Evolutionary conservation across 2,888 invertebrate species (phyloP), one percentile per base, ranked within the genome.

Genomic region (Lepidocyrtinus sp.): DNA sequence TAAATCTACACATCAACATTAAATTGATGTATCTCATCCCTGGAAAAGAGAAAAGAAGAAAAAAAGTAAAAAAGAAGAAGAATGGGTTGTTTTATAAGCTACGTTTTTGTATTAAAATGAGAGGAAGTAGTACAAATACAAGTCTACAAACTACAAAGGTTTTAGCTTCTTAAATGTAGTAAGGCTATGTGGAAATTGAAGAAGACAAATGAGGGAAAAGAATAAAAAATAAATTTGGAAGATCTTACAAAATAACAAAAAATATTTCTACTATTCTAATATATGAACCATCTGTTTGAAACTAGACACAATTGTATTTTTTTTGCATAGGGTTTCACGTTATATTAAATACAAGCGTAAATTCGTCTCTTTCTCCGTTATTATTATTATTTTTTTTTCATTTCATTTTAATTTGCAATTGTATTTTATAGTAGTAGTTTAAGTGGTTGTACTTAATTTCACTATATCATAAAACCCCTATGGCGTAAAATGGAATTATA

Each of bases 381-480:
- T 22, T 22, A 15, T 25, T 19, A 19, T 2, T 15, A 63, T 25
- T 21, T 63, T 22, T 63, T 1, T 63, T 22, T 22, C 24, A 5
- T 26, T 17, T 26, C 17, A 19, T 17, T 64, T 21, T 15, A 63
- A 63, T 22, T 7, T 59, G 17, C 5, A 63, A 63, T 50, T 15
- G 1, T n/a, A 17, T n/a, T n/a, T 7, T 2, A 64, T 9, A 17
- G 2, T 64, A 25, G 24, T 25, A 25, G 5, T 64, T 62, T n/a
- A 22, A 62, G 19, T 25, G 21, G 3, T 15, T 19, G n/a, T 62
- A 62, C 22, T 12, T 62, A 12, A 46, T 17, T 24, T 9, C 3
- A 59, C 59, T 62, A 5, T 62, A 5, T 9, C 24, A 25, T 25
- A 25, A 25, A 64, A 64, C 19, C 65, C 65, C 17, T 50, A 50